Base-by-base conservation (phyloP, 1,140 invertebrate genomes). In the Drosophila prosaltans region DNA sequence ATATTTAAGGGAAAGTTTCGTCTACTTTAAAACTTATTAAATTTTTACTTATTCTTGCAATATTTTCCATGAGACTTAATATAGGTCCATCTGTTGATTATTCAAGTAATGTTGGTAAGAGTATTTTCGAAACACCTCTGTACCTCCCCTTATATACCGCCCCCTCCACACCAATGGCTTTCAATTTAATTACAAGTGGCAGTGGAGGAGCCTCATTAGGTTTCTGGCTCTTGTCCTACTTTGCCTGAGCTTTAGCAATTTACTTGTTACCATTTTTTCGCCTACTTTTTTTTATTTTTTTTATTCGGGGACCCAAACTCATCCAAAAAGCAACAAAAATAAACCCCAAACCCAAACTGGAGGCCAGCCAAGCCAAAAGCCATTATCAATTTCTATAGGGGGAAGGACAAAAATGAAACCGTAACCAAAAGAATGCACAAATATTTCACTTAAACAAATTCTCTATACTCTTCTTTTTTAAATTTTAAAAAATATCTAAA, bases 331-430 rank as follows among this genome's bases (percentile, higher is more conserved):
- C 16, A 16, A 28, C 48, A 16, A 40, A 28, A 61, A 64, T 16
- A 16, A 16, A 16, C 16, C 40, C 36, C 62, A 40, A 65, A 36
- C 32, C 61, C 57, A 57, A 68, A 65, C 45, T 77, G 45, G 45
- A 26, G 45, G 45, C 45, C 21, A 51, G 45, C 21, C 45, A 51
- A 51, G 45, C 45, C 80, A 72, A 71, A 68, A 78, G 81, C 78
- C 78, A 85, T 84, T 85, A 84, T 84, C 78, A 84, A 84, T 84
- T 76, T 80, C 76, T 68, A 72, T 68, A 64, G 63, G 63, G 61
- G 11, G 16, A 1, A 24, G 16, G 16, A 6, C 2, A 8, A 51
- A 51, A 51, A 26, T 24, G 21, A 51, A 24, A 26, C 21, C 21
- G n/a, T 51, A 51, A 51, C 7, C 45, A 51, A 51, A 51, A 26